These are phyloP conservation scores for Poeciliopsis paucimaculata DNA, from an alignment of 2,797 vertebrate genomes.

Conservation along the genomic window DNA sequence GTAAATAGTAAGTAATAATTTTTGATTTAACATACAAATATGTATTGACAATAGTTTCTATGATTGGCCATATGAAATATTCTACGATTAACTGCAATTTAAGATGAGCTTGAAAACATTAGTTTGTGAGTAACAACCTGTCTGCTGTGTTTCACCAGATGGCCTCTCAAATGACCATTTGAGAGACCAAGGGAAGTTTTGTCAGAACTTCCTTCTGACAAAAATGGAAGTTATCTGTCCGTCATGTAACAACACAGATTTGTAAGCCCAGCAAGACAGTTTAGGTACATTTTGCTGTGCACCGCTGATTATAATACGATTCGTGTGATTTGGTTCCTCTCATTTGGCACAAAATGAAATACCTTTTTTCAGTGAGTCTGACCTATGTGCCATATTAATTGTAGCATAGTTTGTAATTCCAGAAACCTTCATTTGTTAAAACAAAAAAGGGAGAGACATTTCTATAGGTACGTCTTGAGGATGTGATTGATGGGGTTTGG, in stretches of 20 bases:
- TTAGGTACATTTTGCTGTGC: neutral
- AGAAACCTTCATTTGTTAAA: neutral
- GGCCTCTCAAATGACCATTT: neutral
- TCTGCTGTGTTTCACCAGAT: neutral
- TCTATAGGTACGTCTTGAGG: neutral
- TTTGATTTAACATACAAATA: neutral
- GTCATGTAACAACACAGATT: neutral
- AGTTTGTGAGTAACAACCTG: neutral
- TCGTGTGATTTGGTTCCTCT: neutral
- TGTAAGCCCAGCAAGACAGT: neutral
- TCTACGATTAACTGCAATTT: neutral
- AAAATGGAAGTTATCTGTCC: neutral
- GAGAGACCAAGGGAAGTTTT: too few relatives aligned
- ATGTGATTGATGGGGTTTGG: neutral
- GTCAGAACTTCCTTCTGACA: neutral
- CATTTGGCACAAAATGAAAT: neutral
- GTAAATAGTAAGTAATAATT: neutral
- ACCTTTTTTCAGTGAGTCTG: neutral
- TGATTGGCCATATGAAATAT: neutral
- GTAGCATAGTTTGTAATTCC: neutral
- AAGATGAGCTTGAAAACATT: neutral
- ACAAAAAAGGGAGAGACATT: neutral
- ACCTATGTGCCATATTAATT: neutral
- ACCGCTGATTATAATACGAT: neutral
- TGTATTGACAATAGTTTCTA: neutral